Percentiles rank a stretch among this genome's conserved stretches.
Conservation (phyloP, 2,797 vertebrate genomes). For the Distichodus sexfasciatus region DNA sequence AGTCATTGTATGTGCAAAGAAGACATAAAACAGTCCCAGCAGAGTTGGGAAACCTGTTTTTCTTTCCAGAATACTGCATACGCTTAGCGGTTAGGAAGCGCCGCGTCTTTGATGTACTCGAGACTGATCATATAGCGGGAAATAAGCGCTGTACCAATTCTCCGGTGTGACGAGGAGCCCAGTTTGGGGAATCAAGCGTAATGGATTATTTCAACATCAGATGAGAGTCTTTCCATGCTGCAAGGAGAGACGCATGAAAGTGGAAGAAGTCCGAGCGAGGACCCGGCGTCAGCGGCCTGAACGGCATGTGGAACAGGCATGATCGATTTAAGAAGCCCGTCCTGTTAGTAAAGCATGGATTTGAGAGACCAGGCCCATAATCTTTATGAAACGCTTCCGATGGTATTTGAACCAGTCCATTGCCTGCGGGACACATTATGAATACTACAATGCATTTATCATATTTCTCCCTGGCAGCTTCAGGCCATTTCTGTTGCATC, state of each 20-base stretch:
- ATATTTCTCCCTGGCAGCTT: constrained; percentile 32
- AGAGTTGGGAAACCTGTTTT: constrained; percentile 4
- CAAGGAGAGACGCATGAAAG: constrained; percentile 29
- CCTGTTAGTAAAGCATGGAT: constrained; percentile 17
- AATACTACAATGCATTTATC: constrained; percentile 41
- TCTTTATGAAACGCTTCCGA: constrained; percentile 49
- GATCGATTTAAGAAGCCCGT: constrained; percentile 26
- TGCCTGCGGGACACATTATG: constrained; percentile 41
- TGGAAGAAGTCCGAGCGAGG: constrained; percentile 12
- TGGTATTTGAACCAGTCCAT: constrained; percentile 48
- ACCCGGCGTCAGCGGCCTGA: constrained; percentile 36
- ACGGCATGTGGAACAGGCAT: constrained; percentile 25
- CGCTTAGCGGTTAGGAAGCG: neutral
- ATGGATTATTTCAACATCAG: constrained; percentile 43
- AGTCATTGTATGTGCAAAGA: constrained; percentile 1
- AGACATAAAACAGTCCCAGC: constrained; percentile 19
- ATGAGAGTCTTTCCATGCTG: constrained; percentile 30
- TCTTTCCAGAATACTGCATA: constrained; percentile 18
- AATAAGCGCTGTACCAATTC: constrained; percentile 27
- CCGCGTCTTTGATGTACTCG: constrained; percentile 25
- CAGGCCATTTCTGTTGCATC: constrained; percentile 42
- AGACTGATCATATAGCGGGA: neutral
- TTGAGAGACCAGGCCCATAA: constrained; percentile 32
- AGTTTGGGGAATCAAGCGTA: constrained; percentile 44
- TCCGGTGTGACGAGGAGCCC: constrained; percentile 14